phyloP scores from a whole-genome alignment of 1,140 invertebrate genomes.

The Drosophila ananassae region DNA sequence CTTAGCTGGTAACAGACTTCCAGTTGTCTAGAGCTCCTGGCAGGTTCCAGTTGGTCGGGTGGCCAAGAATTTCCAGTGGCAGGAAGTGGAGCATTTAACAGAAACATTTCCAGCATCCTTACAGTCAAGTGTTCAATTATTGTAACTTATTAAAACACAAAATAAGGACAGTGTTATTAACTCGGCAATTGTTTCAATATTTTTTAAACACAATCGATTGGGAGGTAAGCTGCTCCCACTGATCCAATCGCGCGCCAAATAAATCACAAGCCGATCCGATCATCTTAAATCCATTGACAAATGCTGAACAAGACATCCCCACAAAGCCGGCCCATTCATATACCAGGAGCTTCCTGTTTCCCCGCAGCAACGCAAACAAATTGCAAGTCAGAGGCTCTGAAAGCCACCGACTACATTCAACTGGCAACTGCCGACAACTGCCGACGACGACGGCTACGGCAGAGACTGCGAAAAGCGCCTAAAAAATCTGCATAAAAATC shows the following conservation, averaged over 20 bases:
- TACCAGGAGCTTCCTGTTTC: slow-evolving; percentile 29
- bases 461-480: slow-evolving; percentile 25
- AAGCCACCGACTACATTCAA: slow-evolving; percentile 35
- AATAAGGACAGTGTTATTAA: too few species aligned
- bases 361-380: slow-evolving; percentile 29
- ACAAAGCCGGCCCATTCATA: slow-evolving; percentile 27
- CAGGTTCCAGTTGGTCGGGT: slow-evolving; percentile 39
- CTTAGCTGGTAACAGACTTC: slow-evolving; percentile 39
- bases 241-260: slow-evolving; percentile 21
- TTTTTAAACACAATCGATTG: too few species aligned
- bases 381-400: slow-evolving; percentile 42
- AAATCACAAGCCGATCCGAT: slow-evolving; percentile 23
- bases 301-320: slow-evolving; percentile 30
- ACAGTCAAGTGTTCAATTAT: not conserved
- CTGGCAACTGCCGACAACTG: slow-evolving; percentile 45
- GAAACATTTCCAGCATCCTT: slow-evolving; percentile 22
- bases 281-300: slow-evolving; percentile 28
- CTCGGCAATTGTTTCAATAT: too few species aligned
- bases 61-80: slow-evolving; percentile 38
- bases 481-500: slow-evolving; percentile 81
- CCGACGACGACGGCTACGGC: slow-evolving; percentile 18
- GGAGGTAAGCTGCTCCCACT: slow-evolving; percentile 3
- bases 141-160: not conserved
- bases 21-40: slow-evolving; percentile 42
- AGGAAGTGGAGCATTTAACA: slow-evolving; percentile 58